Evolutionary conservation across 1,140 invertebrate species (phyloP).

Genomic region (Eulimnadia texana): DNA sequence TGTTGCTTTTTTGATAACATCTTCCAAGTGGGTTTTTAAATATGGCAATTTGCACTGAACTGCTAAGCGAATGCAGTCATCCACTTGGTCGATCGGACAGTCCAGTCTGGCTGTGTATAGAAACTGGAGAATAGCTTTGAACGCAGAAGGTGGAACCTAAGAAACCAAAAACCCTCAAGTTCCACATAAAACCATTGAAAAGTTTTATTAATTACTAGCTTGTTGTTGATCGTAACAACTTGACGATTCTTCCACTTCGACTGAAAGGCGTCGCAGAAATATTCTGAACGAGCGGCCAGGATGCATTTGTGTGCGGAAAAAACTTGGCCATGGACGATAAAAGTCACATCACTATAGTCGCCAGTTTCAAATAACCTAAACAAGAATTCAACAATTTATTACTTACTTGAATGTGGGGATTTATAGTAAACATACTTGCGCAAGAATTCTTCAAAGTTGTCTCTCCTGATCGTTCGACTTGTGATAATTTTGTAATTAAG

Average conservation of each 20-base stretch:
- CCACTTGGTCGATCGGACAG: conserved; percentile 27
- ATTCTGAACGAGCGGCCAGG: conserved; percentile 30
- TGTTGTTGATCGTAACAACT: conserved; percentile 27
- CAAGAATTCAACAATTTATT: conserved; percentile 7
- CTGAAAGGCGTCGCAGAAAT: conserved; percentile 32
- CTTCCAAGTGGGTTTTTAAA: conserved; percentile 29
- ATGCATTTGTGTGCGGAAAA: conserved; percentile 34
- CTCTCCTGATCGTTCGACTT: conserved; percentile 31
- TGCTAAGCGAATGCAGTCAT: conserved; percentile 30
- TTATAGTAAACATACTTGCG: conserved; percentile 27
- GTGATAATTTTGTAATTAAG: conserved; percentile 35
- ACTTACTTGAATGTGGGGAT: neutral
- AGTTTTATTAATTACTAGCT: conserved; percentile 25
- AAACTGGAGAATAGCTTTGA: conserved; percentile 32
- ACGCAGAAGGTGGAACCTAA: conserved; percentile 30
- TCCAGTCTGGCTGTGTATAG: conserved; percentile 34
- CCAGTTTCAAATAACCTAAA: conserved; percentile 31
- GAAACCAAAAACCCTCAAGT: no score
- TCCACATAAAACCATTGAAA: no score
- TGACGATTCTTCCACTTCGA: conserved; percentile 30
- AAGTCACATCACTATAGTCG: conserved; percentile 31
- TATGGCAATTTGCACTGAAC: conserved; percentile 31
- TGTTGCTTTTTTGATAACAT: conserved; percentile 26
- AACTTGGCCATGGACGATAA: conserved; percentile 29
- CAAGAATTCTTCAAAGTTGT: conserved; percentile 38